phyloP scores from a whole-genome alignment of 1,140 invertebrate species.

The Trichomalopsis sarcophagae region DNA sequence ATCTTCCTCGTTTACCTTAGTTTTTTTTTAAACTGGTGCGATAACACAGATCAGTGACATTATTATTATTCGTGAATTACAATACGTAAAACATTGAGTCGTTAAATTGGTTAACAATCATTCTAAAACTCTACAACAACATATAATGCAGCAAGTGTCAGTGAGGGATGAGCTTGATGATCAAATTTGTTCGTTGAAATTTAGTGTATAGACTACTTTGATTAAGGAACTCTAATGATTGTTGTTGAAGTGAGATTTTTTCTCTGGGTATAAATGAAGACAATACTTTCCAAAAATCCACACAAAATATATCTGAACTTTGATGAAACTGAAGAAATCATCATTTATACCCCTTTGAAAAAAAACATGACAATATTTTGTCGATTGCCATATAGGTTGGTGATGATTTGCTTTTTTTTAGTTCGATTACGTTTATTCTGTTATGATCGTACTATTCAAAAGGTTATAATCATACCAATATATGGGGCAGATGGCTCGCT shows the following conservation, averaged over 20 bases:
- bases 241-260: background rate
- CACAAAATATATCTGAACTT: background rate
- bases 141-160: slow-evolving; percentile 32
- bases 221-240: slow-evolving; percentile 6
- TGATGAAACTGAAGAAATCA: too few relatives aligned
- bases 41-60: background rate
- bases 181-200: background rate
- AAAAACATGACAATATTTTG: background rate
- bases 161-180: slow-evolving; percentile 8
- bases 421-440: slow-evolving; percentile 25
- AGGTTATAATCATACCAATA: slow-evolving; percentile 44
- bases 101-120: background rate
- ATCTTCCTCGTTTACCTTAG: background rate
- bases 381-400: slow-evolving; percentile 33
- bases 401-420: slow-evolving; percentile 43
- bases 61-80: background rate
- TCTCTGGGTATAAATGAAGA: slow-evolving; percentile 29
- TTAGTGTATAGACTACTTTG: slow-evolving; percentile 26
- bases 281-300: background rate
- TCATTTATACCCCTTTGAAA: slow-evolving; percentile 9
- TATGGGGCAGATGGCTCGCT: slow-evolving; percentile 26
- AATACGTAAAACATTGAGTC: background rate
- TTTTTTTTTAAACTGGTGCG: background rate
- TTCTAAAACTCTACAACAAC: slow-evolving; percentile 39
- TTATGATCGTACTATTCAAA: slow-evolving; percentile 36